Evolutionary conservation across 2,113 vertebrate species (phyloP).

Genomic region (Tonatia bakeri): DNA sequence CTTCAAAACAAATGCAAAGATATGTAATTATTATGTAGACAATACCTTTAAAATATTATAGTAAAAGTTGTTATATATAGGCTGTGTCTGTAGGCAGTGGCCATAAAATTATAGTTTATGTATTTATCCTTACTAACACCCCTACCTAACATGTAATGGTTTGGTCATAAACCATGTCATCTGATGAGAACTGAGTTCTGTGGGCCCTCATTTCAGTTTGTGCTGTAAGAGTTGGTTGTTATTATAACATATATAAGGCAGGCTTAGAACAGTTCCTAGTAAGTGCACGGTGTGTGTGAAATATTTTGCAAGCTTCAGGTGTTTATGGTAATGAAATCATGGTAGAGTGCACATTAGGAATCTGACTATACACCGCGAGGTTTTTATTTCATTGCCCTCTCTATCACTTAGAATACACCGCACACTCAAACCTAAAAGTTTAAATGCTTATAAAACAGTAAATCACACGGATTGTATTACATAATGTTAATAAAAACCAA

Average conservation of each 20-base stretch:
- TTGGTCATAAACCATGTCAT: neutral
- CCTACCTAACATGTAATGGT: neutral
- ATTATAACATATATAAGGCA: neutral
- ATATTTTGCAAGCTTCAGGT: neutral
- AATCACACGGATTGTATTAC: neutral
- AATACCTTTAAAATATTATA: neutral
- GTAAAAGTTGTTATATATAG: neutral
- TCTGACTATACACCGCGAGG: neutral
- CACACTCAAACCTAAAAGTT: neutral
- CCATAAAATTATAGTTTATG: neutral
- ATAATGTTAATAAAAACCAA: neutral
- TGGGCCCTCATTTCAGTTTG: neutral
- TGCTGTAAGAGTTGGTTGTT: neutral
- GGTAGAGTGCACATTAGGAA: neutral
- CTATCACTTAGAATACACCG: neutral
- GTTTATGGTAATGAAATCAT: neutral
- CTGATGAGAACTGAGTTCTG: neutral
- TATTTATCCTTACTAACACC: neutral
- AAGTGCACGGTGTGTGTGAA: neutral
- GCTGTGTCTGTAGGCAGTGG: accelerated
- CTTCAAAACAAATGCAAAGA: neutral
- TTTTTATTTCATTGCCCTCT: neutral
- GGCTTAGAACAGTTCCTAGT: neutral
- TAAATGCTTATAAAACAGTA: neutral
- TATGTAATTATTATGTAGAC: neutral